A percentile compares a stretch with the other conserved stretches of the same genome.
Conservation (phyloP, 1,140 invertebrate species). For the Drosophila cardini region DNA sequence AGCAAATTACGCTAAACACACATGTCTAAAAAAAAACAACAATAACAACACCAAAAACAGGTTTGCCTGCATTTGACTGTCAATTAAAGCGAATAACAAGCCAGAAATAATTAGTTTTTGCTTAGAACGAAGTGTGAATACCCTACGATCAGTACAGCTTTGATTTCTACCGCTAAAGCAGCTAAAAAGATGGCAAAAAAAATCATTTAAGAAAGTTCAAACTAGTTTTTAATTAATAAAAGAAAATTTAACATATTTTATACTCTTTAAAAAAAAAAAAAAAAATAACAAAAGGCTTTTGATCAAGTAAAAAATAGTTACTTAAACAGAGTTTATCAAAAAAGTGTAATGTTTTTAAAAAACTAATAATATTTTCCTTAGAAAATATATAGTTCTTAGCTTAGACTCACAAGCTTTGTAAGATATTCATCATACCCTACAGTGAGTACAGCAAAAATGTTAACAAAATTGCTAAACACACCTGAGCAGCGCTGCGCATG, state of each 20-base stretch:
- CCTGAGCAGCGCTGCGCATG: conserved; percentile 37
- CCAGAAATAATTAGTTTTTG: not conserved
- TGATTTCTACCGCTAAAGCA: not conserved
- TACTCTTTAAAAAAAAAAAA: too few species aligned
- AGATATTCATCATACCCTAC: not conserved
- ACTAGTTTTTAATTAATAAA: too few species aligned
- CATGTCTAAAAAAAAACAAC: conserved; percentile 13
- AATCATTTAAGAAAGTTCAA: too few species aligned
- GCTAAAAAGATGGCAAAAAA: not conserved
- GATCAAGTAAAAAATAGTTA: too few species aligned
- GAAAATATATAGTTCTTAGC: not conserved
- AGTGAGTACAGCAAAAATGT: conserved; percentile 5
- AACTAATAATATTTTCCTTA: not conserved
- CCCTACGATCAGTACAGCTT: not conserved
- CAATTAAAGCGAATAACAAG: conserved; percentile 65
- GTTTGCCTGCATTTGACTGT: conserved; percentile 72
- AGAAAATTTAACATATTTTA: too few species aligned
- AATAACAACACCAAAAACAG: conserved; percentile 44
- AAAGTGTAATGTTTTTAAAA: not conserved
- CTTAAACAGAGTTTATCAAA: too few species aligned
- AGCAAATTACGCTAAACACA: conserved; percentile 15
- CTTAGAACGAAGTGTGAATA: not conserved
- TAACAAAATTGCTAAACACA: conserved; percentile 53
- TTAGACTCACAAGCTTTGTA: not conserved
- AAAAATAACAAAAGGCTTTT: too few species aligned